Evolutionary conservation across 2,888 invertebrate species (phyloP), one percentile per base, ranked within the genome.

Genomic region (Nomada ferruginata): DNA sequence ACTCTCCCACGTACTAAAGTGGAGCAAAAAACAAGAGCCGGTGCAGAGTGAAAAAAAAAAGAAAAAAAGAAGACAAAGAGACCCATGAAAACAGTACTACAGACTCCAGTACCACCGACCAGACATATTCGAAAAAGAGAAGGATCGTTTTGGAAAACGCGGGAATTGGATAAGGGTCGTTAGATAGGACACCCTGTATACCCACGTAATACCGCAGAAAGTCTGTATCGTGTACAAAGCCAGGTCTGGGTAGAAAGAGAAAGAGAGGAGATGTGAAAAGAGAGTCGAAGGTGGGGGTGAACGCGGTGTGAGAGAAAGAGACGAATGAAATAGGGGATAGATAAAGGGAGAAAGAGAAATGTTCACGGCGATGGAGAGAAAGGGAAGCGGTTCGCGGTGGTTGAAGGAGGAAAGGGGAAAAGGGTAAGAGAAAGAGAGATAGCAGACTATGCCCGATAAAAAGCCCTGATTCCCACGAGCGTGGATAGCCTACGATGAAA

Each of bases 391-490:
- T 36, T 36, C 36, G 36, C 13, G 66, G 64, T 50, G 65, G 42
- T 36, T 18, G 50, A 29, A 29, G n/a, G 26, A 47, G 55, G 47
- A 68, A 52, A 72, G n/a, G 52, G 57, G 60, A 52, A 52, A 72
- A 36, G 52, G 57, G 60, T 44, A 72, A 36, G 57, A 23, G 53
- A 29, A 52, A 60, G 42, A 53, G 52, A 61, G 60, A 26, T 69
- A 50, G 78, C 63, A 53, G 75, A 75, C 77, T 87, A 85, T 85
- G 85, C 83, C 87, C 85, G 88, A 90, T 89, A 91, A 90, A 90
- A 90, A 90, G 88, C 84, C 85, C 79, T 85, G 89, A 89, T 90
- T 90, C 90, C 89, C 90, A 90, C 91, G 90, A 88, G 89, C 88
- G 77, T 79, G 84, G 85, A 79, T 86, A 84, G 84, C 85, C 87